Base-by-base conservation (phyloP, 2,888 invertebrate genomes). In the Hemithea aestivaria region DNA sequence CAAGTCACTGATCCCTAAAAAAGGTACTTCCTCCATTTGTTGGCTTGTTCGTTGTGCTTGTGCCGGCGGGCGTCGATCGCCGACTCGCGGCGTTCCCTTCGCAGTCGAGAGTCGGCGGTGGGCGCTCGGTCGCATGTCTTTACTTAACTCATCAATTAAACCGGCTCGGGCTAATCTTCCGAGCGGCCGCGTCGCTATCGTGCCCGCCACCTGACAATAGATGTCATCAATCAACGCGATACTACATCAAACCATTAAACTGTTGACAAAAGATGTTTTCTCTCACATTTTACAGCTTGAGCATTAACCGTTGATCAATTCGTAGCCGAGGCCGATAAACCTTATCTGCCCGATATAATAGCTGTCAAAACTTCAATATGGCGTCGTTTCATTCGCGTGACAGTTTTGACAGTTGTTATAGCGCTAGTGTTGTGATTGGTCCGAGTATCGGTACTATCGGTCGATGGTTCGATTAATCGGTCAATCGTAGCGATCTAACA, bases 1-100 rank as follows among this genome's bases (percentile, higher is more conserved):
- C 78, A 99, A 99, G 88, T 96, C 97, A 56, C 93, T 99, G 77
- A 97, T 98, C 88, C 97, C 97, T 77, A 96, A 96, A 90, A 96
- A 97, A 96, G 96, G 96, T 96, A 92, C 55, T 48, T 49, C 52
- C 91, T 91, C 87, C 66, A 60, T 69, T 53, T 51, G 48, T 62
- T 51, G 35, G 45, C 48, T 62, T 55, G 54, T n/a, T n/a, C n/a
- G n/a, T n/a, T 56, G 32, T 36, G 51, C 48, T 53, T 57, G n/a
- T 48, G 50, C 34, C 48, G 42, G 37, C 31, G 36, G 29, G 36
- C 36, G 41, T 36, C 29, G 36, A 42, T 34, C 33, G 22, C 29
- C 10, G 36, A n/a, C n/a, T n/a, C n/a, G n/a, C n/a, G n/a, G n/a
- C n/a, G n/a, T n/a, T n/a, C n/a, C n/a, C n/a, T n/a, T n/a, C n/a